Conservation (phyloP, 2,888 invertebrate species). For the Bellardia pandia region DNA sequence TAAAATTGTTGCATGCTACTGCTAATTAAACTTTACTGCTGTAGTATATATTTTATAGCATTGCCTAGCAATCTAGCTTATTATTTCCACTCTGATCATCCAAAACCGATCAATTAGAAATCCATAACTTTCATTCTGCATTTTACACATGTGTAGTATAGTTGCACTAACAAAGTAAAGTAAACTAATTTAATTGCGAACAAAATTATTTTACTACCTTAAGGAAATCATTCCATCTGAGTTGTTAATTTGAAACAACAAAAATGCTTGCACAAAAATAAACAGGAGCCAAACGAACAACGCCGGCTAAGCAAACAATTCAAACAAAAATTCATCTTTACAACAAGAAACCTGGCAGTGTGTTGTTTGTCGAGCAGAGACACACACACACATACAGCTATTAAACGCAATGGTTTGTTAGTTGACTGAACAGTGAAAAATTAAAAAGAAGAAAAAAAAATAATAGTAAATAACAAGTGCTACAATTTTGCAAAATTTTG, state of each 20-base stretch:
- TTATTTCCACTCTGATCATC: conserved; percentile 29
- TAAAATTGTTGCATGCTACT: neutral
- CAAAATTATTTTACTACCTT: conserved; percentile 52
- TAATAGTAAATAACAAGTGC: conserved; percentile 47
- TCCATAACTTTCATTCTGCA: conserved; percentile 42
- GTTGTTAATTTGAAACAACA: conserved; percentile 55
- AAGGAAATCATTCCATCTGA: conserved; percentile 61
- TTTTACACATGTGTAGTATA: neutral
- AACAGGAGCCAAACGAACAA: conserved; percentile 13
- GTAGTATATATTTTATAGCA: neutral
- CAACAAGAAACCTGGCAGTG: neutral
- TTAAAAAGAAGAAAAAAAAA: no score
- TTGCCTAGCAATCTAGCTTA: neutral
- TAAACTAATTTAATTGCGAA: conserved; percentile 45
- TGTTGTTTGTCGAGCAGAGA: conserved; percentile 23
- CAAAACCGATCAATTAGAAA: conserved; percentile 47
- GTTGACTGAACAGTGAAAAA: conserved; percentile 36
- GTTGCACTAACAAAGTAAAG: conserved; percentile 1
- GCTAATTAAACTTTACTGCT: neutral
- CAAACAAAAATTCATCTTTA: no score
- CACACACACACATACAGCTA: neutral
- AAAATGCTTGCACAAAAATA: conserved; percentile 12
- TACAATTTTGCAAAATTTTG: conserved; percentile 58
- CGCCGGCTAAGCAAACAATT: neutral
- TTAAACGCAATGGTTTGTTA: conserved; percentile 44